Evolutionary conservation across 2,113 vertebrate species (phyloP).

Genomic region (Hemiscyllium ocellatum): DNA sequence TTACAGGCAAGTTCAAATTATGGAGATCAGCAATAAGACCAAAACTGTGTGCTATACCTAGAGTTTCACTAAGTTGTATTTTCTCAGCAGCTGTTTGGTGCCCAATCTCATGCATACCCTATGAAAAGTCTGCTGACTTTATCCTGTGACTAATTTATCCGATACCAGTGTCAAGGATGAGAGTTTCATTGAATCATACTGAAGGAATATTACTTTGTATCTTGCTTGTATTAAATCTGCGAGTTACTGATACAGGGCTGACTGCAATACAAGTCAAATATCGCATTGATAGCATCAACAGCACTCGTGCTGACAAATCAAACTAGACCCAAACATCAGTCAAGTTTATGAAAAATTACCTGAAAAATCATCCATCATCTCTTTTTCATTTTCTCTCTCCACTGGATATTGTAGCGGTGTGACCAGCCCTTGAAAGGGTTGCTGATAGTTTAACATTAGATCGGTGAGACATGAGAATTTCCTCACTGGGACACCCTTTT

Average conservation of each 20-base stretch:
- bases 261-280: background rate
- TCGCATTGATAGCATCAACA: background rate
- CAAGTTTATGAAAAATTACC: slow-evolving; percentile 49
- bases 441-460: slow-evolving; percentile 69
- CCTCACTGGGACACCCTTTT: slow-evolving; percentile 74
- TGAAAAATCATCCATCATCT: slow-evolving; percentile 59
- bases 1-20: background rate
- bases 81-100: background rate
- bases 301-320: background rate
- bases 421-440: slow-evolving; percentile 75
- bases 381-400: slow-evolving; percentile 45
- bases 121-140: background rate
- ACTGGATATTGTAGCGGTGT: slow-evolving; percentile 67
- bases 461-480: slow-evolving; percentile 69
- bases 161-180: background rate
- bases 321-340: background rate
- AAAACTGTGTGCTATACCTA: background rate
- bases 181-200: no score
- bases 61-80: background rate
- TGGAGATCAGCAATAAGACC: background rate
- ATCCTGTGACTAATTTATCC: background rate
- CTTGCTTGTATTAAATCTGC: background rate
- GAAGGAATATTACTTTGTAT: background rate
- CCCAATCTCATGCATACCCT: background rate
- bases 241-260: background rate